These are phyloP conservation scores for Hofmannophila pseudospretella DNA, from an alignment of 2,888 invertebrate genomes.

Conservation along the genomic window DNA sequence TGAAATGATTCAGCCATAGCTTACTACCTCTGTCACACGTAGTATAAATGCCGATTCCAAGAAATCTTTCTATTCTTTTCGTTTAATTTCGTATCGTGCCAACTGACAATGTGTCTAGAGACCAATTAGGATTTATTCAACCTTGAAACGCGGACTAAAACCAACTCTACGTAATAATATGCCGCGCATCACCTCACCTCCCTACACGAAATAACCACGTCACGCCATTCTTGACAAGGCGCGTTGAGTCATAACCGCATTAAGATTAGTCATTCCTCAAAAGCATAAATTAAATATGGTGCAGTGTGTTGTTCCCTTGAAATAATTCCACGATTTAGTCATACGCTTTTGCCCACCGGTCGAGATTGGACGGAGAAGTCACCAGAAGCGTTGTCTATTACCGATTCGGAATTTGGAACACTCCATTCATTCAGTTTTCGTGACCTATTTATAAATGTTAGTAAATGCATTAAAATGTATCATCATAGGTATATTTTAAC, in stretches of 20 bases:
- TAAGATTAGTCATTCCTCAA: constrained; percentile 63
- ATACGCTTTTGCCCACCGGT: constrained; percentile 10
- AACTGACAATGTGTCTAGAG: constrained; percentile 30
- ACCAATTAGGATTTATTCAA: constrained; percentile 28
- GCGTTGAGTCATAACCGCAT: constrained; percentile 53
- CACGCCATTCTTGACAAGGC: constrained; percentile 40
- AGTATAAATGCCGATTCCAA: no score
- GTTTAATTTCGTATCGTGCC: constrained; percentile 28
- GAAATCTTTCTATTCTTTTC: constrained; percentile 18
- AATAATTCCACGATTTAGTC: constrained; percentile 18
- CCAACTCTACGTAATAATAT: constrained; percentile 29
- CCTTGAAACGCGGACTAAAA: constrained; percentile 38
- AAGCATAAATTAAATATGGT: constrained; percentile 38
- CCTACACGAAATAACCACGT: constrained; percentile 35
- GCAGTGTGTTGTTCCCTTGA: constrained; percentile 30
- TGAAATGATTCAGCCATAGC: no score
- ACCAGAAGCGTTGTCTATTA: constrained; percentile 9
- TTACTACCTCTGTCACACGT: no score
- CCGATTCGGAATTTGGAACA: constrained; percentile 3
- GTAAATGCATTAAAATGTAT: background rate
- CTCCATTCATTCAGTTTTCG: constrained; percentile 8
- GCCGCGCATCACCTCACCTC: constrained; percentile 24
- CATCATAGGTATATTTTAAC: background rate
- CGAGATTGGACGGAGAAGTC: no score
- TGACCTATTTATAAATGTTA: constrained; percentile 5